Evolutionary conservation across 2,113 vertebrate species (phyloP), one percentile per base, ranked within the genome.

Genomic region (Miniopterus natalensis): DNA sequence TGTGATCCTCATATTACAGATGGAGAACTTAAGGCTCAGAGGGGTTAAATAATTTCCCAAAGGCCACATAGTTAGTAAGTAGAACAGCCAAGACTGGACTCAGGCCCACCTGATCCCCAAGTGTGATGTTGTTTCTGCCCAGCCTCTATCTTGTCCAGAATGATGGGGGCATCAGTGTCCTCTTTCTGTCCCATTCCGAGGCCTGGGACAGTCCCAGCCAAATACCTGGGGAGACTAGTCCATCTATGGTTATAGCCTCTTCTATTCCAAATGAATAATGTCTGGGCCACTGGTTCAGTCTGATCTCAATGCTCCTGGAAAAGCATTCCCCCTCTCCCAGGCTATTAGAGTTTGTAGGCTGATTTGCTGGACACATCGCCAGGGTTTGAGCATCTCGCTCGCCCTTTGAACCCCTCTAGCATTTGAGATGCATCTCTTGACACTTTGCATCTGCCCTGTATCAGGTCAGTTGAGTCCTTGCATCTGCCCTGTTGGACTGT

Each of bases 261-360:
- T 96, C 73, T 89, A 6, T 63, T 83, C 94, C 77, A 70, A 55
- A 95, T 95, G 94, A 94, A 90, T 88, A 68, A 94, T 65, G 71
- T 71, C 49, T 85, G 57, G 90, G 25, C 95, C 73, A 85, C 1
- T 4, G 63, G 74, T 85, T 81, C 86, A 79, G 23, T 77, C 75
- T 90, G 92, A 49, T 96, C 51, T 59, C 81, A 84, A 25, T 65
- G 63, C 74, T 95, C 79, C 70, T 59, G 59, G 81, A 95, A 86
- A 80, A 11, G 42, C 18, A 42, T 36, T 36, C 36, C 36, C 36
- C 36, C 36, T 36, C 36, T 45, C 29, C 45, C 47, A 63, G 57
- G 63, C 73, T 88, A 15, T 84, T 31, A 31, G 59, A 9, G 1
- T 81, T 70, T 77, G 68, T 8, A 31, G 66, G 13, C 7, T 51